phyloP scores from a whole-genome alignment of 1,140 invertebrate species.

The Microplitis mediator region DNA sequence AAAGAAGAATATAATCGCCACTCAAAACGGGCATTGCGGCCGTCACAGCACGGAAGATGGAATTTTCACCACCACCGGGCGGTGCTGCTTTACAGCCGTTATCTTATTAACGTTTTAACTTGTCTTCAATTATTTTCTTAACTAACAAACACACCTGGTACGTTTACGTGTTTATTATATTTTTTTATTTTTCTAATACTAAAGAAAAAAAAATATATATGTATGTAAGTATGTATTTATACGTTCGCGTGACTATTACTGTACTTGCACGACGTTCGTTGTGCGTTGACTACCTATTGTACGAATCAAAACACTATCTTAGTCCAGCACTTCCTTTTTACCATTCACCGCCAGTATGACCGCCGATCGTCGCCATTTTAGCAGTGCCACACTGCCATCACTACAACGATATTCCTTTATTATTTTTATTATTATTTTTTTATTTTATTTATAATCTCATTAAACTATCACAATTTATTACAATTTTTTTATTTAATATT shows the following conservation, averaged over 20 bases:
- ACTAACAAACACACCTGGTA: background rate
- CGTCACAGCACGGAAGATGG: slow-evolving; percentile 27
- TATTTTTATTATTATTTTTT: background rate
- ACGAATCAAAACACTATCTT: slow-evolving; percentile 43
- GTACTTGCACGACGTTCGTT: too few relatives aligned
- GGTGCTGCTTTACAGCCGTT: slow-evolving; percentile 26
- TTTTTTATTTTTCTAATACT: background rate
- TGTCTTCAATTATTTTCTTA: background rate
- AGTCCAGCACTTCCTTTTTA: slow-evolving; percentile 41
- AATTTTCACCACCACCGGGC: slow-evolving; percentile 26
- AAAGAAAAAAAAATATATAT: too few relatives aligned
- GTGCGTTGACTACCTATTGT: slow-evolving; percentile 10
- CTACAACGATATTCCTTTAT: slow-evolving; percentile 25
- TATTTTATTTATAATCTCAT: background rate
- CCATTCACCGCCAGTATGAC: slow-evolving; percentile 45
- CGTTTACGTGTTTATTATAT: background rate
- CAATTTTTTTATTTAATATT: background rate
- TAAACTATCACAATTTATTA: background rate
- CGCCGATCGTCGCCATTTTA: slow-evolving; percentile 59
- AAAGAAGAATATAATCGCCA: slow-evolving; percentile 37
- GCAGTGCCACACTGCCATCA: slow-evolving; percentile 23
- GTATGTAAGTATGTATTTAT: too few relatives aligned
- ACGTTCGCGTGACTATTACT: too few relatives aligned
- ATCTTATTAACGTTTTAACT: slow-evolving; percentile 19
- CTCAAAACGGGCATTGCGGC: slow-evolving; percentile 51